Evolutionary conservation across 2,888 invertebrate species (phyloP), one percentile per base, ranked within the genome.

Genomic region (Sceliomorpha sp.): DNA sequence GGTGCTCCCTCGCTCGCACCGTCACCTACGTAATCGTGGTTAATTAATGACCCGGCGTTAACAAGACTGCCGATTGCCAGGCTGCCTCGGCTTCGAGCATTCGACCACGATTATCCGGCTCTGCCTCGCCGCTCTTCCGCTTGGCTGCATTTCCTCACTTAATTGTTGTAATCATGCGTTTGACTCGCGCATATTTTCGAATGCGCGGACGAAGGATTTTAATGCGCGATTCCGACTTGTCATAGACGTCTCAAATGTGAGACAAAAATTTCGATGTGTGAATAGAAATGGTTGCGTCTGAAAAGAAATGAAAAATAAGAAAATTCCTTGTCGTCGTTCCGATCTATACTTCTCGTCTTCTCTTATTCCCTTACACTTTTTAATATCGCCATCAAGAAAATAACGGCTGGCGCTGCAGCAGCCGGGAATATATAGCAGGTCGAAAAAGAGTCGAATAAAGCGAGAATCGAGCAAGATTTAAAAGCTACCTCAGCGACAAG

Each of bases 1-100:
- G 68, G 72, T 76, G 79, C 68, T 80, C 80, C 74, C 73, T 76
- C 75, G 66, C 71, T 78, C 75, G 82, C 80, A 82, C 77, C 79
- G 73, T 69, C 78, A 77, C 77, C 74, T 75, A 66, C 79, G 78
- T 81, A 82, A 83, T 83, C 79, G 83, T 75, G 79, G 83, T 82
- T 83, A 81, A 84, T 83, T 83, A 84, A 83, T 80, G 79, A 80
- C 76, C 77, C 59, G 58, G 66, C 75, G 77, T 78, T 83, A 83
- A 83, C 83, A 82, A 82, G 81, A 71, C 80, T 79, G 79, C 82
- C 80, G 82, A 82, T 82, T 79, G 81, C 78, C 73, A 66, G 74
- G 75, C 75, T 56, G 60, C 42, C 27, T 60, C 56, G 70, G 67
- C 51, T 48, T 63, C 69, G 76, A 72, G 59, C 75, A 73, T 51